Evolutionary conservation across 2,797 vertebrate genomes (phyloP).

Genomic region (Momotus momota): DNA sequence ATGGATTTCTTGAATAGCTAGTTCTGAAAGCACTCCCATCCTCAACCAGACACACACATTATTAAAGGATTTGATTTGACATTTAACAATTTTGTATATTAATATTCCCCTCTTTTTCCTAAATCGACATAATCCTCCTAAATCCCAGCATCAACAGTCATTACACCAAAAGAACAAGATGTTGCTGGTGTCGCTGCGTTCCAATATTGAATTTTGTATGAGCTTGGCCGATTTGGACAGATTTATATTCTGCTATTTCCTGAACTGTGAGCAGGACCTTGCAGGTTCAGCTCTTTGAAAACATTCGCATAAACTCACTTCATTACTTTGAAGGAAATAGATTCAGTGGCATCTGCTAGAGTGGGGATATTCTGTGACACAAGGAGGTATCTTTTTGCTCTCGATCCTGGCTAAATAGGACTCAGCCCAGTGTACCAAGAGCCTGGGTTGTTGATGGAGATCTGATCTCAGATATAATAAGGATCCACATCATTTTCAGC

Average conservation of each 20-base stretch:
- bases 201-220: slow-evolving; percentile 52
- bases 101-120: slow-evolving; percentile 78
- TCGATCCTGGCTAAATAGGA: neutral
- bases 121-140: slow-evolving; percentile 77
- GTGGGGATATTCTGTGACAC: neutral
- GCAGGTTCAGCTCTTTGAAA: slow-evolving; percentile 76
- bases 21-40: slow-evolving; percentile 77
- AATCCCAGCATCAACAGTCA: slow-evolving; percentile 80
- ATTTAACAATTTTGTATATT: slow-evolving; percentile 82
- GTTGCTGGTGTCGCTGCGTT: slow-evolving; percentile 64
- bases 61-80: slow-evolving; percentile 83
- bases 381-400: neutral
- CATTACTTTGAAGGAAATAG: slow-evolving; percentile 66
- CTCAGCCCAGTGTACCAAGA: neutral
- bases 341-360: slow-evolving; percentile 49
- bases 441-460: neutral
- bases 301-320: slow-evolving; percentile 68
- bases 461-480: neutral
- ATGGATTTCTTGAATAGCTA: slow-evolving; percentile 79
- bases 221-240: slow-evolving; percentile 74
- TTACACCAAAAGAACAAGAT: slow-evolving; percentile 79
- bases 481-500: neutral
- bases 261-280: slow-evolving; percentile 69
- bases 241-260: slow-evolving; percentile 81
- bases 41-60: slow-evolving; percentile 76